Percentiles rank a stretch among this genome's conserved stretches.
These are phyloP conservation scores for Picathartes gymnocephalus DNA, from an alignment of 2,113 vertebrate genomes.

Conservation along the genomic window DNA sequence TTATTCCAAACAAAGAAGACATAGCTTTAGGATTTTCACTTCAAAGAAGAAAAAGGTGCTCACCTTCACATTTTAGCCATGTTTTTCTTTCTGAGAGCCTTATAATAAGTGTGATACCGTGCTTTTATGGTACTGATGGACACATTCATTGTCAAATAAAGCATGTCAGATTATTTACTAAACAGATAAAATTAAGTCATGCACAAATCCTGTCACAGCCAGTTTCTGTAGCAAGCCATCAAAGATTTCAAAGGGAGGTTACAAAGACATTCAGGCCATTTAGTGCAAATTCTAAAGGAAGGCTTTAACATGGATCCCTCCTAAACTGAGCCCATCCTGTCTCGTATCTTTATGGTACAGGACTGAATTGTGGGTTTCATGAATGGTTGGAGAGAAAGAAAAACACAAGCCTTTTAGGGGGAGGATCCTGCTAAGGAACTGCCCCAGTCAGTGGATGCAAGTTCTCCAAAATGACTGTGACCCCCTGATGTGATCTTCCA, in stretches of 20 bases:
- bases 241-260: background rate
- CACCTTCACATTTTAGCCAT: background rate
- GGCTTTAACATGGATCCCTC: background rate
- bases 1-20: background rate
- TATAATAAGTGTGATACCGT: background rate
- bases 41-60: background rate
- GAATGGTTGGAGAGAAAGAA: background rate
- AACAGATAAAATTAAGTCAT: background rate
- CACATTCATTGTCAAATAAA: background rate
- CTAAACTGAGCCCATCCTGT: background rate
- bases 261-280: background rate
- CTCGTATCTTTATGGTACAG: background rate
- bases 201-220: background rate
- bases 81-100: background rate
- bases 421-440: background rate
- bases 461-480: background rate
- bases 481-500: background rate
- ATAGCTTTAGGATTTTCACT: background rate
- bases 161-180: background rate
- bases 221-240: background rate
- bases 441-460: background rate
- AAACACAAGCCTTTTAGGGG: background rate
- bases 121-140: background rate
- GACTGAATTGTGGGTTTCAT: background rate
- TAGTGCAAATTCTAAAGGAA: background rate